phyloP scores from a whole-genome alignment of 1,140 invertebrate species.

The Apis florea region DNA sequence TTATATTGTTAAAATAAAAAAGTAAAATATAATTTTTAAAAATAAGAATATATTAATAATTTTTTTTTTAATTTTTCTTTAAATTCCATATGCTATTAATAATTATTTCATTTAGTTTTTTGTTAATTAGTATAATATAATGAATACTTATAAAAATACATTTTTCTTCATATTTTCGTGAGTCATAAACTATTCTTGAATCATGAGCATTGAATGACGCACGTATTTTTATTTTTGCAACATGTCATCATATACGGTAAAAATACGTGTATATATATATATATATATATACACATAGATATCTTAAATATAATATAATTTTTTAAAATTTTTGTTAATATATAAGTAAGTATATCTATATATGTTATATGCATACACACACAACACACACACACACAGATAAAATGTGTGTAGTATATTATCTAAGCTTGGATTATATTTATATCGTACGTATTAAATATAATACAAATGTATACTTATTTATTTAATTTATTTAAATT shows the following conservation, averaged over 20 bases:
- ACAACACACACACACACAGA: too few species aligned
- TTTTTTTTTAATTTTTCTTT: neutral
- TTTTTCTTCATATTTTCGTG: neutral
- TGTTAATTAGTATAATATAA: neutral
- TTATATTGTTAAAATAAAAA: neutral
- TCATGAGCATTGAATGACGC: constrained; percentile 8
- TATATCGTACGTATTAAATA: too few species aligned
- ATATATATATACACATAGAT: neutral
- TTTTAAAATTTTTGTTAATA: neutral
- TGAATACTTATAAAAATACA: neutral
- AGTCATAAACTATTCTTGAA: neutral
- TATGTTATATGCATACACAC: too few species aligned
- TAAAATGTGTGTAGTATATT: too few species aligned
- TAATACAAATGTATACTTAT: too few species aligned
- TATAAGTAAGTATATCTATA: too few species aligned
- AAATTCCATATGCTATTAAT: neutral
- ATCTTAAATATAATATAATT: neutral
- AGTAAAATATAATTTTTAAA: neutral
- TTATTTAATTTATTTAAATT: too few species aligned
- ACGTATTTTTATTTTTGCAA: neutral
- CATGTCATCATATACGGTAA: neutral
- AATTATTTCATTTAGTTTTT: neutral
- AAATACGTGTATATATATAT: neutral
- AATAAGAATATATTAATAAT: neutral
- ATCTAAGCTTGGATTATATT: too few species aligned